These are phyloP conservation scores for Ryuthela nishihirai DNA, from an alignment of 2,888 invertebrate species.

Conservation along the genomic window DNA sequence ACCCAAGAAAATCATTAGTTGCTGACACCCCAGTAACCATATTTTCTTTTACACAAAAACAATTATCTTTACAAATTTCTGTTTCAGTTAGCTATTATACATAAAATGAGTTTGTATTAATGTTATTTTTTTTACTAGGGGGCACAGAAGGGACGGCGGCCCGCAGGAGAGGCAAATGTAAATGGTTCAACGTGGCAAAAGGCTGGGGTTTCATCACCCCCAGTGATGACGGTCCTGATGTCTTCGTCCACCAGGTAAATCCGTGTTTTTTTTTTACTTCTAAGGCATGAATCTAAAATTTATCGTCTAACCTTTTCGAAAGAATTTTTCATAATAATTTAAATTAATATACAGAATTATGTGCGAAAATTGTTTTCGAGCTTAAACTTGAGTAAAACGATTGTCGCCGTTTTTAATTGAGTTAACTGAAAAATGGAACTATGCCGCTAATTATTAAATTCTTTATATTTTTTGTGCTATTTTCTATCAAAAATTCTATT, in stretches of 20 bases:
- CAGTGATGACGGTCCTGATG: slow-evolving; percentile 82
- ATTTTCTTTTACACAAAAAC: too few relatives aligned
- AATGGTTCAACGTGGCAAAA: slow-evolving; percentile 95
- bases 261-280: background rate
- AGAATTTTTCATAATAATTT: background rate
- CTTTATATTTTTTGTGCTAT: too few relatives aligned
- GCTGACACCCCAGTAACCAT: too few relatives aligned
- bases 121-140: slow-evolving; percentile 20
- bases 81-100: too few relatives aligned
- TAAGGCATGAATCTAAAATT: background rate
- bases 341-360: background rate
- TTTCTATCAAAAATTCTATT: too few relatives aligned
- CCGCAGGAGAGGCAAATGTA: slow-evolving; percentile 71
- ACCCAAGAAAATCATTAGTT: too few relatives aligned
- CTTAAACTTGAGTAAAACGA: too few relatives aligned
- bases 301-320: background rate
- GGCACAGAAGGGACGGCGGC: slow-evolving; percentile 45
- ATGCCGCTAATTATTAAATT: too few relatives aligned
- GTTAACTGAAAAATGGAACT: too few relatives aligned
- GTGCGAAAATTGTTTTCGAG: background rate
- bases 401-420: too few relatives aligned
- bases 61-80: too few relatives aligned
- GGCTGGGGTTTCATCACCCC: slow-evolving; percentile 94
- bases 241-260: slow-evolving; percentile 88
- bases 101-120: too few relatives aligned